Percentiles rank a stretch among this genome's conserved stretches.
Conservation (phyloP, 2,888 invertebrate genomes). For the Eumerus sabulonum region DNA sequence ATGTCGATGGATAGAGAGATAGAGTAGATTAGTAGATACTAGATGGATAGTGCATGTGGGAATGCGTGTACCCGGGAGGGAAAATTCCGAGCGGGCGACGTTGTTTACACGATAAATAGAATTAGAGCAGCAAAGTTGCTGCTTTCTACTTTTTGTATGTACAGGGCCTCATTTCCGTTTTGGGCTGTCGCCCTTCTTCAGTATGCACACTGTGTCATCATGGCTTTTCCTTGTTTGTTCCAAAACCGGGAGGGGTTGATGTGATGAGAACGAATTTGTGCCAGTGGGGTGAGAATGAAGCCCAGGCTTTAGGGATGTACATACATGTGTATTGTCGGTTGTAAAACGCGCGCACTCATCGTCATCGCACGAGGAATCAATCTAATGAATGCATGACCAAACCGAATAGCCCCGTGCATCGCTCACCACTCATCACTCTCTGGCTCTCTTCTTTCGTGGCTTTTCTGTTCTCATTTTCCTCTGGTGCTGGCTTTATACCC, state of each 20-base stretch:
- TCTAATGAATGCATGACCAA: slow-evolving; percentile 3
- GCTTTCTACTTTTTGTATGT: no score
- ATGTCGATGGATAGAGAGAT: neutral
- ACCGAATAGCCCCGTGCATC: no score
- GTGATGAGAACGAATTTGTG: slow-evolving; percentile 24
- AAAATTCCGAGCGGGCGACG: neutral
- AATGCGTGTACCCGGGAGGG: no score
- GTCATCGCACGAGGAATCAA: slow-evolving; percentile 47
- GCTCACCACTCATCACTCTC: no score
- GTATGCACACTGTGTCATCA: slow-evolving; percentile 41
- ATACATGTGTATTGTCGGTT: slow-evolving; percentile 35
- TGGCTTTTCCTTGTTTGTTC: neutral
- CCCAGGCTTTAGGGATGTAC: neutral
- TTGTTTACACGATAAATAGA: slow-evolving; percentile 50
- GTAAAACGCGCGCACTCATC: slow-evolving; percentile 61
- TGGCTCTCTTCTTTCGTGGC: no score
- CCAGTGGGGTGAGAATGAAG: neutral
- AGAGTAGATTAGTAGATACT: no score
- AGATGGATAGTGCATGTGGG: slow-evolving; percentile 12
- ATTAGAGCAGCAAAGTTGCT: slow-evolving; percentile 29
- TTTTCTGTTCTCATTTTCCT: no score
- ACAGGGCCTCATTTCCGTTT: slow-evolving; percentile 46
- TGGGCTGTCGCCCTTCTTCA: slow-evolving; percentile 26
- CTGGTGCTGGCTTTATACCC: no score
- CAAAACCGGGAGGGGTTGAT: neutral